Evolutionary conservation across 2,113 vertebrate genomes (phyloP).

Genomic region (Xerus inauris): DNA sequence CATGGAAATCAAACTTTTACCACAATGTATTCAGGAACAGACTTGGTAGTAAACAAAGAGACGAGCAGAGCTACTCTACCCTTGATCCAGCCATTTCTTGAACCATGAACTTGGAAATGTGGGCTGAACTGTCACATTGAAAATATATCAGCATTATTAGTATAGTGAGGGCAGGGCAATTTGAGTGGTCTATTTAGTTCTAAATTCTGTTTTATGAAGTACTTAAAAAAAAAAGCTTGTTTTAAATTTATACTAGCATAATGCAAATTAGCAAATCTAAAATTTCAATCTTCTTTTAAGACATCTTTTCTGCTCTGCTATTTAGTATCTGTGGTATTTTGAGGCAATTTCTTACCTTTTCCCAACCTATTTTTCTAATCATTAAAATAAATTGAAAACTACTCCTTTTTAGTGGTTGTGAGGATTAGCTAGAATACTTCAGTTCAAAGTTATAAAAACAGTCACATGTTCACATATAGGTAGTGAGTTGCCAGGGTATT

Average conservation of each 20-base stretch:
- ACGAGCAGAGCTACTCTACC: not conserved
- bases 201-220: not conserved
- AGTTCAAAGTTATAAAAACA: not conserved
- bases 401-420: not conserved
- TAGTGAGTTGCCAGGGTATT: not conserved
- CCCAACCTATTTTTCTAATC: not conserved
- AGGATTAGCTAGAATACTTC: not conserved
- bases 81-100: not conserved
- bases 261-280: slow-evolving; percentile 1
- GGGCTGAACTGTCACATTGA: not conserved
- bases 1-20: not conserved
- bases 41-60: not conserved
- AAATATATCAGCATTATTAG: not conserved
- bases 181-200: not conserved
- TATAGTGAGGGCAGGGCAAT: not conserved
- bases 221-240: too few species aligned
- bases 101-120: not conserved
- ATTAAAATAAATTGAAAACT: not conserved
- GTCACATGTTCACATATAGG: not conserved
- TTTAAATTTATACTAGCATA: not conserved
- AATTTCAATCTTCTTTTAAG: not conserved
- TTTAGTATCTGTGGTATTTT: not conserved
- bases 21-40: not conserved
- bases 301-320: not conserved
- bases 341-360: not conserved